Evolutionary conservation across 2,797 vertebrate genomes (phyloP).

Genomic region (Lutjanus campechanus): DNA sequence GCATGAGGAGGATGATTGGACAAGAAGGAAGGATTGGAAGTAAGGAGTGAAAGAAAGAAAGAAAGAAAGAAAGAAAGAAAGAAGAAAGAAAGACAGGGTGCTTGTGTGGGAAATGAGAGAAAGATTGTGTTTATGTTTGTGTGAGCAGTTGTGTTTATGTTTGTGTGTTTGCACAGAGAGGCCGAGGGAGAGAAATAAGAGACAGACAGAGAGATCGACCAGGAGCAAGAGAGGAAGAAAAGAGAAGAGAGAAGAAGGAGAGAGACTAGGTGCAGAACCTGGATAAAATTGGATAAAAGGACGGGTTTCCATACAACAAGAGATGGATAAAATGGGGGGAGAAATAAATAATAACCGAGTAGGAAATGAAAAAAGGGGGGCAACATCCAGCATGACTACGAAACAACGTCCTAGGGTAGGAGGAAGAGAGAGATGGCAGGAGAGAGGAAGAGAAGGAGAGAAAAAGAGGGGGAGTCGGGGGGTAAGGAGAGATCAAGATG

Average conservation of each 20-base stretch:
- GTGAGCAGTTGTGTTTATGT: conserved; percentile 52
- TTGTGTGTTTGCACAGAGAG: conserved; percentile 55
- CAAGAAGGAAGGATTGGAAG: conserved; percentile 53
- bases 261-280: conserved; percentile 79
- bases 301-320: conserved; percentile 75
- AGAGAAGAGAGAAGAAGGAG: background rate
- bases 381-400: conserved; percentile 88
- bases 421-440: conserved; percentile 79
- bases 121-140: conserved; percentile 53
- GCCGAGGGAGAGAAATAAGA: conserved; percentile 43
- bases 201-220: conserved; percentile 61
- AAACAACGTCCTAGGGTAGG: conserved; percentile 87
- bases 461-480: conserved; percentile 68
- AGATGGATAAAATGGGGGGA: conserved; percentile 75
- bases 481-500: conserved; percentile 86
- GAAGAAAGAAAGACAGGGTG: conserved; percentile 3
- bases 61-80: conserved; percentile 24
- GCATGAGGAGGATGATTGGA: conserved; percentile 81
- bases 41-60: conserved; percentile 8
- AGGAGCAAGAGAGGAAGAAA: conserved; percentile 52
- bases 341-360: conserved; percentile 53
- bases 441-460: conserved; percentile 77
- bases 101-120: background rate
- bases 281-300: conserved; percentile 81
- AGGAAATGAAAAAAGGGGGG: conserved; percentile 75